phyloP scores from a whole-genome alignment of 2,113 vertebrate species.

The Leucoraja erinaceus region DNA sequence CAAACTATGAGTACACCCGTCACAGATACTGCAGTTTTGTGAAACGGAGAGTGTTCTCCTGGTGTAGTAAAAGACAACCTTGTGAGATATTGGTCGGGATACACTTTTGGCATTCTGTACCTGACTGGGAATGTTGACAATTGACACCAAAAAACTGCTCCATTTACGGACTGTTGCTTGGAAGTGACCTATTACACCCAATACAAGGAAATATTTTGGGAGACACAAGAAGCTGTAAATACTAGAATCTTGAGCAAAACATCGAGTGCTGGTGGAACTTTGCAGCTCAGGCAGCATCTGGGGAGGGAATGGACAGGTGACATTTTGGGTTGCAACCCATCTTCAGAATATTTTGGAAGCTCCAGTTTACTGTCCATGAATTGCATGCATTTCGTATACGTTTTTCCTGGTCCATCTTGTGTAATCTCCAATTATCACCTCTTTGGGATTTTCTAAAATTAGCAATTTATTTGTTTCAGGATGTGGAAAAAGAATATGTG shows the following conservation, averaged over 20 bases:
- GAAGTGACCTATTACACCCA: too few relatives aligned
- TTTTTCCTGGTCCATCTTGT: neutral
- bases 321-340: too few relatives aligned
- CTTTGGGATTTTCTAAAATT: neutral
- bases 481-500: constrained; percentile 93
- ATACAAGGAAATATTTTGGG: neutral
- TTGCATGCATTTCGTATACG: neutral
- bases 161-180: neutral
- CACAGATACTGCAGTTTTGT: neutral
- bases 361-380: neutral
- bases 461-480: constrained; percentile 45
- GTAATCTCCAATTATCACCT: neutral
- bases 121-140: neutral
- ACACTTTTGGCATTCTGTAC: neutral
- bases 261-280: too few relatives aligned
- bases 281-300: too few relatives aligned
- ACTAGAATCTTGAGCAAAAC: too few relatives aligned
- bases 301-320: too few relatives aligned
- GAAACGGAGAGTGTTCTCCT: neutral
- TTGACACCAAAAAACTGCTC: neutral
- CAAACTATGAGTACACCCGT: too few relatives aligned
- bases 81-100: neutral
- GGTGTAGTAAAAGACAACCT: neutral
- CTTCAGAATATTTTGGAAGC: neutral
- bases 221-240: too few relatives aligned